Conservation (phyloP, 2,797 vertebrate genomes). For the Myotis findleyi region DNA sequence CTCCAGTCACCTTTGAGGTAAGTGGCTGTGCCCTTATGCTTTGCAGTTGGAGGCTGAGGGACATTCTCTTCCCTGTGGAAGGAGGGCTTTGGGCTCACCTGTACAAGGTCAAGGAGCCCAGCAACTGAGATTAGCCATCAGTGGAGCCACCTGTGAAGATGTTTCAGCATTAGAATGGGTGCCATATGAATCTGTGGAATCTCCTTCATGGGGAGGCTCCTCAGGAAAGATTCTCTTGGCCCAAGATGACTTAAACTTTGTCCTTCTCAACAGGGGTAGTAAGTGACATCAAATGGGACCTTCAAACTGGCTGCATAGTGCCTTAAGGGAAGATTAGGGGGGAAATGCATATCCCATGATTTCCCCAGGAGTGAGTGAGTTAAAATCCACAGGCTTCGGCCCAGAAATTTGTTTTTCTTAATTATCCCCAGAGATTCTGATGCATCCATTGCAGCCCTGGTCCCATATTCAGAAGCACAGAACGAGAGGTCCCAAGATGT, state of each 20-base stretch:
- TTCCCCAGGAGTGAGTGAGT: not conserved
- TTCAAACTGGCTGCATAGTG: not conserved
- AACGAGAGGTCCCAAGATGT: not conserved
- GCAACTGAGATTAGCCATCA: rapidly evolving
- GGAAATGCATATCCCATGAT: not conserved
- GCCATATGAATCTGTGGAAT: rapidly evolving
- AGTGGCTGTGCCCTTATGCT: not conserved
- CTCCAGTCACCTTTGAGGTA: conserved; percentile 95
- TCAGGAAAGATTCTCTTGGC: not conserved
- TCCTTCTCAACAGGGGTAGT: not conserved
- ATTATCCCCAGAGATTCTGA: not conserved
- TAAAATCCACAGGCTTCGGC: not conserved
- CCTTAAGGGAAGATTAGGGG: rapidly evolving
- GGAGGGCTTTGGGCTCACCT: not conserved
- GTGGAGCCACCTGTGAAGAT: rapidly evolving
- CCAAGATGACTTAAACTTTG: not conserved
- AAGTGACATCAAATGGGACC: not conserved
- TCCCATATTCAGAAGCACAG: not conserved
- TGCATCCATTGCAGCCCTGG: not conserved
- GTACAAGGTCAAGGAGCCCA: not conserved
- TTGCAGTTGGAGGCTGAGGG: rapidly evolving
- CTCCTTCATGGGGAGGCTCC: rapidly evolving
- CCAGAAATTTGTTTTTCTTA: not conserved
- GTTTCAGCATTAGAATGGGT: rapidly evolving
- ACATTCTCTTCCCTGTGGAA: not conserved